phyloP scores from a whole-genome alignment of 2,888 invertebrate species.

The Zeuzera pyrina region DNA sequence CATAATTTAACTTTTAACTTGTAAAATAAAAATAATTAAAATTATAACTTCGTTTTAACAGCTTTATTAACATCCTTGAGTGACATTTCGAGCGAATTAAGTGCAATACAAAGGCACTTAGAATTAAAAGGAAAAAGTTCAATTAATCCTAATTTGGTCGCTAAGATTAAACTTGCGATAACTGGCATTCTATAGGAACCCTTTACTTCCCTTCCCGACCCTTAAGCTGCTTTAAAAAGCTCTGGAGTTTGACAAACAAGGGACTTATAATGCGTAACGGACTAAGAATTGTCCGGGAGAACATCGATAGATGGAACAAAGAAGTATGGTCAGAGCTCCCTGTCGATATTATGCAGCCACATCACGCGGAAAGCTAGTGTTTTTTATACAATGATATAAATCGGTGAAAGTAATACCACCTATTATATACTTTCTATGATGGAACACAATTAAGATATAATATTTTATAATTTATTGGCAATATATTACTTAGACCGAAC shows the following conservation, averaged over 20 bases:
- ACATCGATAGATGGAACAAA: conserved; percentile 31
- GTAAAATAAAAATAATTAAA: too few relatives aligned
- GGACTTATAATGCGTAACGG: conserved; percentile 61
- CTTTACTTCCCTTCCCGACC: conserved; percentile 58
- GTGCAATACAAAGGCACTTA: conserved; percentile 51
- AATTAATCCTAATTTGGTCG: conserved; percentile 71
- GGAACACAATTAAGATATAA: conserved; percentile 10
- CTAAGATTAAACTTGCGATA: conserved; percentile 65
- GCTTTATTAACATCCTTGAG: conserved; percentile 39
- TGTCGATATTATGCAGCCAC: conserved; percentile 19
- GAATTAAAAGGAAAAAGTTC: conserved; percentile 61
- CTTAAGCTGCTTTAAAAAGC: conserved; percentile 66
- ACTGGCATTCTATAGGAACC: conserved; percentile 56
- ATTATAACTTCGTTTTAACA: conserved; percentile 15
- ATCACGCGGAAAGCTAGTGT: conserved; percentile 13
- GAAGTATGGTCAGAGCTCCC: neutral
- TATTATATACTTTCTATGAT: conserved; percentile 17
- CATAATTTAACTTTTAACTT: too few relatives aligned
- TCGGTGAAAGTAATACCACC: conserved; percentile 17
- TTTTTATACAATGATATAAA: conserved; percentile 15
- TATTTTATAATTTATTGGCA: conserved; percentile 21
- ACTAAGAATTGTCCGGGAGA: conserved; percentile 48
- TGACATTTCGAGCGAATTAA: conserved; percentile 58
- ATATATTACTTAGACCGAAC: conserved; percentile 35
- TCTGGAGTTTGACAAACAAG: conserved; percentile 61